Evolutionary conservation across 2,113 vertebrate species (phyloP).

Genomic region (Bos taurus): ARS-UCD2.0 NC_037331.1:90148501-90149000

Average conservation of each 20-base stretch:
- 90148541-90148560: too few relatives aligned
- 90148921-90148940: neutral
- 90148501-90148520: too few relatives aligned
- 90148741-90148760: neutral
- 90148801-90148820: neutral
- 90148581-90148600: too few relatives aligned
- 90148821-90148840: neutral
- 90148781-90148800: neutral
- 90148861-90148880: neutral
- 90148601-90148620: too few relatives aligned
- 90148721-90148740: too few relatives aligned
- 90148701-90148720: too few relatives aligned
- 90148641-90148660: rapidly evolving
- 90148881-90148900: neutral
- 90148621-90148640: too few relatives aligned
- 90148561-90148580: too few relatives aligned
- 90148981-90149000: neutral
- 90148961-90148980: neutral
- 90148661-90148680: too few relatives aligned
- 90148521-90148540: too few relatives aligned
- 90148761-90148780: neutral
- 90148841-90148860: neutral
- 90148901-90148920: neutral
- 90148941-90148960: neutral
- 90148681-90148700: too few relatives aligned